Percentiles rank a stretch among this genome's conserved stretches.
Conservation (phyloP, 1,140 invertebrate species). For the Sipha flava region DNA sequence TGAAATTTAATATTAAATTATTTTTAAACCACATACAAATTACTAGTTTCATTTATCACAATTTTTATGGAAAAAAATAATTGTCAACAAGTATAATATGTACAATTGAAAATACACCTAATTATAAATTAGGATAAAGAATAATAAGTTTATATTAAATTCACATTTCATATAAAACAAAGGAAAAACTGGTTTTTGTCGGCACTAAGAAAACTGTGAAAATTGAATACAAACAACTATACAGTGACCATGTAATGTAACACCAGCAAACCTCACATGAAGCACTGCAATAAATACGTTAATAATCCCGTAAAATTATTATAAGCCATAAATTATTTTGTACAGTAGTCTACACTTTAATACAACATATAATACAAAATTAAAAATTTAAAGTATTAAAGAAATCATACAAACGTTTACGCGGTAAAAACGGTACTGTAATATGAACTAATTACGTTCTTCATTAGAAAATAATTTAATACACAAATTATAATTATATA, state of each 20-base stretch:
- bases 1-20: too few species aligned
- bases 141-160: background rate
- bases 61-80: too few species aligned
- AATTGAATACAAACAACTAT: background rate
- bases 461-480: too few species aligned
- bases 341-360: background rate
- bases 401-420: background rate
- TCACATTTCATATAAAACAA: background rate
- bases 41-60: too few species aligned
- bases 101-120: too few species aligned
- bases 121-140: background rate
- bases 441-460: too few species aligned
- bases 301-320: slow-evolving; percentile 8
- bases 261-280: background rate
- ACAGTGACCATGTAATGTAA: background rate
- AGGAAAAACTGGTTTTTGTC: background rate
- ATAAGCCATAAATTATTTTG: background rate
- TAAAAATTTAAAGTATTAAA: background rate
- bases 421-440: background rate
- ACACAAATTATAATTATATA: too few species aligned
- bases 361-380: background rate
- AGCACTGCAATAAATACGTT: background rate
- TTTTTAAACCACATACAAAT: too few species aligned
- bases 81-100: too few species aligned
- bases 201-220: background rate